Evolutionary conservation across 2,888 invertebrate species (phyloP).

Genomic region (Meganola albula): DNA sequence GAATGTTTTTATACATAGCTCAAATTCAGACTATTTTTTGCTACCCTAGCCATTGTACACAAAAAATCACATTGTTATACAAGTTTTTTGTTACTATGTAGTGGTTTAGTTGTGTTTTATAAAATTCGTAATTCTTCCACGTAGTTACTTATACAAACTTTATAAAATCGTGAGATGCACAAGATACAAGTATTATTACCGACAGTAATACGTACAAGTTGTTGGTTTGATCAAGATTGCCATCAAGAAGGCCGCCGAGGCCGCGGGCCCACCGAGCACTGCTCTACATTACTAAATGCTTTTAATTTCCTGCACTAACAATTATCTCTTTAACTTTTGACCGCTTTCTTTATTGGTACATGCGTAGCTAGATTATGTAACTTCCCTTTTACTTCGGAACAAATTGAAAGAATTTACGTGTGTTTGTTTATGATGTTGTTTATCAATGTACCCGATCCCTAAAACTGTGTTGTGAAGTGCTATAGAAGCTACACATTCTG

Average conservation of each 20-base stretch:
- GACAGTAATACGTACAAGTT: conserved; percentile 25
- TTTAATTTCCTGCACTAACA: conserved; percentile 74
- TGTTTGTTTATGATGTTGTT: too few species aligned
- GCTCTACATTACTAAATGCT: conserved; percentile 67
- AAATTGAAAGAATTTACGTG: too few species aligned
- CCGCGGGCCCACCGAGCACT: conserved; percentile 50
- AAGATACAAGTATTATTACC: conserved; percentile 31
- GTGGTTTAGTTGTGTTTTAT: too few species aligned
- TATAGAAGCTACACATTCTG: too few species aligned
- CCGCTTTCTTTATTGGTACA: conserved; percentile 69
- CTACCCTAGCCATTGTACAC: too few species aligned
- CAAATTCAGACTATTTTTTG: too few species aligned
- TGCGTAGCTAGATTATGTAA: conserved; percentile 53
- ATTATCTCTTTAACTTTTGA: conserved; percentile 76
- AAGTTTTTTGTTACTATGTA: too few species aligned
- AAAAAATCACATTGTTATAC: too few species aligned
- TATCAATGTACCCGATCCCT: too few species aligned
- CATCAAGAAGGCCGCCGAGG: too few species aligned
- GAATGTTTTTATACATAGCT: too few species aligned
- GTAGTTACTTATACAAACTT: not conserved
- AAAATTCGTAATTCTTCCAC: conserved; percentile 8
- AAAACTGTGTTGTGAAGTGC: too few species aligned
- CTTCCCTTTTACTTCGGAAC: conserved; percentile 43
- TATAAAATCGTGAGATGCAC: conserved; percentile 34
- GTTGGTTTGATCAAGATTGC: conserved; percentile 31